Evolutionary conservation across 2,113 vertebrate genomes (phyloP).

Genomic region (Sebastes schlegelii): DNA sequence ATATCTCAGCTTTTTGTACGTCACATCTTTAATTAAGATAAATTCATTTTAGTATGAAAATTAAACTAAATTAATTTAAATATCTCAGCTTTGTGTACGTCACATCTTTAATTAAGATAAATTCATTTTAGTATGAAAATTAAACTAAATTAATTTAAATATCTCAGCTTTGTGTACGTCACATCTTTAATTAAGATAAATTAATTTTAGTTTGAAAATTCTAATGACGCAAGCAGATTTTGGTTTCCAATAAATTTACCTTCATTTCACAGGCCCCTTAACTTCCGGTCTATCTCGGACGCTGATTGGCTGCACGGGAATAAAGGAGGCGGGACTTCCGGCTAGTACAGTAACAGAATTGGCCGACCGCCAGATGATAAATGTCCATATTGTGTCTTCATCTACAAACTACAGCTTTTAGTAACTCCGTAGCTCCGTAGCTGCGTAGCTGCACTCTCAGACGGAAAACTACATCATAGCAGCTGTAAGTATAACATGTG

Average conservation of each 20-base stretch:
- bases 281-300: constrained; percentile 29
- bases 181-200: too few relatives aligned
- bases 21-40: too few relatives aligned
- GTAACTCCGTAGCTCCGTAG: constrained; percentile 35
- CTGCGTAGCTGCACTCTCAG: constrained; percentile 33
- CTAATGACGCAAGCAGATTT: too few relatives aligned
- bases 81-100: too few relatives aligned
- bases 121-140: too few relatives aligned
- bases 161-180: too few relatives aligned
- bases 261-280: background rate
- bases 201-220: too few relatives aligned
- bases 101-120: too few relatives aligned
- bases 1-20: too few relatives aligned
- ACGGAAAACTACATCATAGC: background rate
- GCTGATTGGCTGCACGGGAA: constrained; percentile 38
- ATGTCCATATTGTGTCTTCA: constrained; percentile 61
- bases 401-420: constrained; percentile 27
- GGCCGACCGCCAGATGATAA: constrained; percentile 63
- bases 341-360: constrained; percentile 29
- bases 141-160: too few relatives aligned
- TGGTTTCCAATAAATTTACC: background rate
- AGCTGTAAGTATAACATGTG: constrained; percentile 54
- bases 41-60: too few relatives aligned
- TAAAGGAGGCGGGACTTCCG: constrained; percentile 61
- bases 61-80: too few relatives aligned